Percentiles rank a stretch among this genome's conserved stretches.
Evolutionary conservation across 53 echinoderm and acorn worm genomes (phyloP).

Genomic region (Luidia sarsii): DNA sequence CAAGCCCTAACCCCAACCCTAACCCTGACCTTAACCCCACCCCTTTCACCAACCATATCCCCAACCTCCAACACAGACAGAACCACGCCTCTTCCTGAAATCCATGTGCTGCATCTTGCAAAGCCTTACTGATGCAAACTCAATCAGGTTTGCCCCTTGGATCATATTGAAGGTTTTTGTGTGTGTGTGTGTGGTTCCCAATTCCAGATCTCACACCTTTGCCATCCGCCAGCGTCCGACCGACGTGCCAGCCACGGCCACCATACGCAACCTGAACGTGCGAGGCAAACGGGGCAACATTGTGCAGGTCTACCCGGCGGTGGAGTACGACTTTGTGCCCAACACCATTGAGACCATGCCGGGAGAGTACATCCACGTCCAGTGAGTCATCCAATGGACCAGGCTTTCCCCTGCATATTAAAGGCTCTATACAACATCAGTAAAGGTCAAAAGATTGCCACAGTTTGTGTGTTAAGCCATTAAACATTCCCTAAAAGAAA

Average conservation of each 20-base stretch:
- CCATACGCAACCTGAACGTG: conserved; percentile 90
- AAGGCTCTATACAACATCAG: no score
- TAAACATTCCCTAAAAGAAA: no score
- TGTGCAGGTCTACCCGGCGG: conserved; percentile 92
- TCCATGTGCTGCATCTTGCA: neutral
- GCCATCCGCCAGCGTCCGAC: conserved; percentile 72
- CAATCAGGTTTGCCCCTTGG: no score
- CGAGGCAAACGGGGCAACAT: conserved; percentile 98
- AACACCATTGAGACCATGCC: conserved; percentile 74
- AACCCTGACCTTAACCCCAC: no score
- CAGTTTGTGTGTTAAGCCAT: no score
- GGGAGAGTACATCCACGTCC: conserved; percentile 80
- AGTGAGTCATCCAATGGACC: conserved; percentile 70
- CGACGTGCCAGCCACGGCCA: conserved; percentile 27
- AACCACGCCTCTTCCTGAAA: neutral
- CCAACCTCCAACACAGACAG: no score
- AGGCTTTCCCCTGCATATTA: no score
- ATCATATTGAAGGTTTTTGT: no score
- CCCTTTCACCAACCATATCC: conserved; percentile 40
- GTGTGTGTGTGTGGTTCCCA: neutral
- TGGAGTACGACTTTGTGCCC: conserved; percentile 96
- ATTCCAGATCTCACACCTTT: conserved; percentile 82
- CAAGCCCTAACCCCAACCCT: conserved; percentile 45
- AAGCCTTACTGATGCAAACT: neutral
- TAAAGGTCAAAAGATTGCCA: no score